phyloP scores from a whole-genome alignment of 2,797 vertebrate genomes.

The Danionella dracula region DNA sequence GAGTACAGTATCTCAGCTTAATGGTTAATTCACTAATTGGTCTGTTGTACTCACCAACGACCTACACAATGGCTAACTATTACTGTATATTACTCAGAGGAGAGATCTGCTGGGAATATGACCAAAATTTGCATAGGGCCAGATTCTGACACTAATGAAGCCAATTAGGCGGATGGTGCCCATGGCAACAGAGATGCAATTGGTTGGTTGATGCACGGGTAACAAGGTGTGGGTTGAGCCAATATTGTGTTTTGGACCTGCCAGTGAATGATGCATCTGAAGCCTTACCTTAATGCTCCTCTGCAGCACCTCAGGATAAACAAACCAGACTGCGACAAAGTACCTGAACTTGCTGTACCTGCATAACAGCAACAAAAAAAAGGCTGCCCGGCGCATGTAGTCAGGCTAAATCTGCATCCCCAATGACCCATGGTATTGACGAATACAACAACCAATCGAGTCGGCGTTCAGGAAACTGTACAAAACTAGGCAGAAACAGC shows the following conservation, averaged over 20 bases:
- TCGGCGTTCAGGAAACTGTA: not conserved
- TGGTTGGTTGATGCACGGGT: constrained; percentile 52
- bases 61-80: constrained; percentile 36
- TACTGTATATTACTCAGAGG: constrained; percentile 46
- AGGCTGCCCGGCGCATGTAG: not conserved
- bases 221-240: constrained; percentile 49
- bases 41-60: constrained; percentile 38
- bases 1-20: constrained; percentile 37
- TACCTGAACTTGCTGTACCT: constrained; percentile 37
- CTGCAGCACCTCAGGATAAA: constrained; percentile 29
- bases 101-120: constrained; percentile 53
- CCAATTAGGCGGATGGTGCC: constrained; percentile 60
- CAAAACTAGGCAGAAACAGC: constrained; percentile 40
- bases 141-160: constrained; percentile 66
- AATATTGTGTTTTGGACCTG: constrained; percentile 20
- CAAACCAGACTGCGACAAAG: constrained; percentile 39
- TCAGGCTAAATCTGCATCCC: constrained; percentile 13
- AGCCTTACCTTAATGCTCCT: constrained; percentile 25
- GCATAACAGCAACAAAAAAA: constrained; percentile 15
- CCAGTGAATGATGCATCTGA: constrained; percentile 17
- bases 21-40: constrained; percentile 50
- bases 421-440: not conserved
- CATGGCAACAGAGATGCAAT: constrained; percentile 69
- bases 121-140: constrained; percentile 59
- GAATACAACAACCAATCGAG: not conserved